Conservation (phyloP, 2,888 invertebrate species). For the Cantharis flavilabris region DNA sequence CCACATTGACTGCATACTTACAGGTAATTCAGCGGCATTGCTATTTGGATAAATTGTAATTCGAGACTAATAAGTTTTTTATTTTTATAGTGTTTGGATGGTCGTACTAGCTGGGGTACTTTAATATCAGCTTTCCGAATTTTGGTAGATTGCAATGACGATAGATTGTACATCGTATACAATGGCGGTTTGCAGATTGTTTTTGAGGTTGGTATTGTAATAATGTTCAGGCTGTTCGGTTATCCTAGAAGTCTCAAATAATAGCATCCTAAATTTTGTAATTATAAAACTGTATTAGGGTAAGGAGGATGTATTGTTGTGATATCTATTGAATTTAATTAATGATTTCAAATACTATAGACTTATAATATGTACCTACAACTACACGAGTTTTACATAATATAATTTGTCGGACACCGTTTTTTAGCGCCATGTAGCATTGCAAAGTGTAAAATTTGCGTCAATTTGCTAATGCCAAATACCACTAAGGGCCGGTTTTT, state of each 20-base stretch:
- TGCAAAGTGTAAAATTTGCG: too few species aligned
- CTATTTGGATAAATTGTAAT: neutral
- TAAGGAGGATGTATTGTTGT: too few species aligned
- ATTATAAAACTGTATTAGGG: too few species aligned
- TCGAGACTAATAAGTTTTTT: neutral
- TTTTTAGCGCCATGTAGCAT: too few species aligned
- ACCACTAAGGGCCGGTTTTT: too few species aligned
- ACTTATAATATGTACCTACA: too few species aligned
- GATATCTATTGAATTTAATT: too few species aligned
- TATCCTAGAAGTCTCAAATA: too few species aligned
- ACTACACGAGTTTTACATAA: too few species aligned
- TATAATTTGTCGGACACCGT: too few species aligned
- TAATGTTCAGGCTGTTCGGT: neutral
- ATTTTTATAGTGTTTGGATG: slow-evolving; percentile 71
- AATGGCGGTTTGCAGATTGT: slow-evolving; percentile 84
- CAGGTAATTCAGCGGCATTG: slow-evolving; percentile 58
- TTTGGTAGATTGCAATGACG: slow-evolving; percentile 87
- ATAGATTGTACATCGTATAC: slow-evolving; percentile 86
- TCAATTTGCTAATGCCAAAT: too few species aligned
- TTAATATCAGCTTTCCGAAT: slow-evolving; percentile 88
- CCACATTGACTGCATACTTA: slow-evolving; percentile 85
- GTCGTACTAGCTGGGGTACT: slow-evolving; percentile 92
- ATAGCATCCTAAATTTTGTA: neutral
- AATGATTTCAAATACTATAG: too few species aligned
- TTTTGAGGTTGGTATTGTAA: slow-evolving; percentile 66